These are phyloP conservation scores for Aricia agestis DNA, from an alignment of 1,140 invertebrate species.

Conservation along the genomic window DNA sequence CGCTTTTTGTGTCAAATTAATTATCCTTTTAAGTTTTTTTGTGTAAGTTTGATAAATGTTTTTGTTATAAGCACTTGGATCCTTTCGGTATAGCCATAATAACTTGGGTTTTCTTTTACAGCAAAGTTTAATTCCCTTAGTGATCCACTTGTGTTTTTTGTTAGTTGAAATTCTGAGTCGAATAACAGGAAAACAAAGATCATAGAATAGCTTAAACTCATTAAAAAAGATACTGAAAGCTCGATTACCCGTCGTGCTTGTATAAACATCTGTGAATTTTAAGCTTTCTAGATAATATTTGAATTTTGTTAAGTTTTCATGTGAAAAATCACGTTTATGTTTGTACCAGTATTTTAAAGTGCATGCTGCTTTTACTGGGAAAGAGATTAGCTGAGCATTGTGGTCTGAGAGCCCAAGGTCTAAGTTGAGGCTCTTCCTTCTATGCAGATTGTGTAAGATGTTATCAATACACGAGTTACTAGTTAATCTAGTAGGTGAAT, in stretches of 20 bases:
- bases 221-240: slow-evolving; percentile 27
- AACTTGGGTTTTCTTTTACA: slow-evolving; percentile 5
- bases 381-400: background rate
- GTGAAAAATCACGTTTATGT: slow-evolving; percentile 21
- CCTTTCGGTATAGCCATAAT: too few relatives aligned
- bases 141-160: slow-evolving; percentile 26
- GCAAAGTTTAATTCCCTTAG: slow-evolving; percentile 31
- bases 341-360: slow-evolving; percentile 20
- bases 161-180: slow-evolving; percentile 16
- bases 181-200: slow-evolving; percentile 29
- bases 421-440: background rate
- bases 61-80: too few relatives aligned
- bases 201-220: slow-evolving; percentile 28
- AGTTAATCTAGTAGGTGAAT: background rate
- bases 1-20: too few relatives aligned
- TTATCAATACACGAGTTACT: slow-evolving; percentile 7
- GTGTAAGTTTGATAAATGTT: too few relatives aligned
- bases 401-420: background rate
- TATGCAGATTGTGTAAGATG: background rate
- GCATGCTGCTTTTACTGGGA: background rate
- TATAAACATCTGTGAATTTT: slow-evolving; percentile 25
- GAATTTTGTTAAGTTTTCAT: slow-evolving; percentile 22
- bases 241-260: slow-evolving; percentile 14
- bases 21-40: too few relatives aligned
- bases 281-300: slow-evolving; percentile 21